phyloP scores from a whole-genome alignment of 2,113 vertebrate genomes.

The Entelurus aequoreus region DNA sequence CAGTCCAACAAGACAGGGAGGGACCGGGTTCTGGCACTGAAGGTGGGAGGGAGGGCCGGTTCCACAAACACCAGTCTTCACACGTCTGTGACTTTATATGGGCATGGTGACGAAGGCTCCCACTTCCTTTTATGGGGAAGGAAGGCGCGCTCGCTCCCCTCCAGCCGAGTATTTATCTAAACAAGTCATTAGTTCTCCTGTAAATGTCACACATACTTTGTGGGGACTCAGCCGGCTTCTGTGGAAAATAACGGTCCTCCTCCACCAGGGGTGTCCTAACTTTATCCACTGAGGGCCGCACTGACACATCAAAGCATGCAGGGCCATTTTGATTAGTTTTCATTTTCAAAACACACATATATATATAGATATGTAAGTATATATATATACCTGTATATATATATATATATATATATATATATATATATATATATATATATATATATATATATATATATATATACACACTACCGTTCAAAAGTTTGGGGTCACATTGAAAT shows the following conservation, averaged over 20 bases:
- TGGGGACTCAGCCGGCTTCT: neutral
- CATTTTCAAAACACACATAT: too few relatives aligned
- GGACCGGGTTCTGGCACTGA: constrained; percentile 41
- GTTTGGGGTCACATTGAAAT: too few relatives aligned
- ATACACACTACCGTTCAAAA: too few relatives aligned
- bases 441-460: too few relatives aligned
- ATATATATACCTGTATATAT: too few relatives aligned
- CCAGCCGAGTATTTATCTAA: constrained; percentile 25
- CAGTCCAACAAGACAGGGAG: neutral
- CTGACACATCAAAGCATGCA: too few relatives aligned
- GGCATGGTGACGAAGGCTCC: constrained; percentile 47
- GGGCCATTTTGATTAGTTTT: too few relatives aligned
- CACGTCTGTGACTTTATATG: constrained; percentile 57
- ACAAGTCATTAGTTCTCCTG: constrained; percentile 1
- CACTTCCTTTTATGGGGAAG: constrained; percentile 56
- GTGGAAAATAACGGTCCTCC: neutral
- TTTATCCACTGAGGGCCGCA: too few relatives aligned
- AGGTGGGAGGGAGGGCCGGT: constrained; percentile 13
- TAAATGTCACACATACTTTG: constrained; percentile 23
- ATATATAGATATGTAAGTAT: too few relatives aligned
- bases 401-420: too few relatives aligned
- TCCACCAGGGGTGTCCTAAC: too few relatives aligned
- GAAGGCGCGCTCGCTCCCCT: constrained; percentile 21
- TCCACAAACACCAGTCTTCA: constrained; percentile 36
- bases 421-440: too few relatives aligned